These are phyloP conservation scores for Chloroclysta siterata DNA, from an alignment of 2,888 invertebrate genomes.

Conservation along the genomic window DNA sequence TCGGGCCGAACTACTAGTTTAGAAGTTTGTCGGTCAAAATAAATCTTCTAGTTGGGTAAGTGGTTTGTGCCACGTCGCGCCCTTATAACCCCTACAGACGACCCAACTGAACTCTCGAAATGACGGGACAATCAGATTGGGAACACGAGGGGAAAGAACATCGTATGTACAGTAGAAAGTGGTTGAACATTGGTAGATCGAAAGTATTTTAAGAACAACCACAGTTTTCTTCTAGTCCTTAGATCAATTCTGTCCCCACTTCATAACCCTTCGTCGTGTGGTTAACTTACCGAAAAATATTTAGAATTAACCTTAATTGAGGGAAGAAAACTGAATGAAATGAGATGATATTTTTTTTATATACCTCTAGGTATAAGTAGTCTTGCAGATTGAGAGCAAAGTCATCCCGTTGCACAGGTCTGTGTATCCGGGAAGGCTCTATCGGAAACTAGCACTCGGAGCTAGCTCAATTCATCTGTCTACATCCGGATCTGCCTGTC, in stretches of 20 bases:
- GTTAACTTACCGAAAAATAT: no score
- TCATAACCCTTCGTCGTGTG: no score
- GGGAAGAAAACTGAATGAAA: neutral
- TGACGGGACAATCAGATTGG: conserved; percentile 1
- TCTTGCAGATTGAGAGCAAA: neutral
- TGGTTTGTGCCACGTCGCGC: conserved; percentile 16
- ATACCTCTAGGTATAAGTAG: neutral
- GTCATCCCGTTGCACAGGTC: conserved; percentile 7
- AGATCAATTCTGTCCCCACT: no score
- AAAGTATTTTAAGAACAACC: no score
- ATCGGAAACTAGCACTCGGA: conserved; percentile 31
- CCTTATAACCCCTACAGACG: conserved; percentile 8
- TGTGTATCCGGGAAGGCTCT: conserved; percentile 22
- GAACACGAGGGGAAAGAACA: neutral
- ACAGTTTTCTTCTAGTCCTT: no score
- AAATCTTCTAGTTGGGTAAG: conserved; percentile 23
- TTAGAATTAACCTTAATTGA: no score
- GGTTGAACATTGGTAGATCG: no score
- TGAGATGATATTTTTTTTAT: no score
- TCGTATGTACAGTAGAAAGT: no score
- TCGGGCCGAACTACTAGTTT: no score
- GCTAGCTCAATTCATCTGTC: conserved; percentile 31
- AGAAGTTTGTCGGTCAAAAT: conserved; percentile 28
- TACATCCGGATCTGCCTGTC: conserved; percentile 31
- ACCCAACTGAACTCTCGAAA: conserved; percentile 8